These are phyloP conservation scores for Pteria penguin DNA, from an alignment of 2,888 invertebrate genomes.

Conservation along the genomic window DNA sequence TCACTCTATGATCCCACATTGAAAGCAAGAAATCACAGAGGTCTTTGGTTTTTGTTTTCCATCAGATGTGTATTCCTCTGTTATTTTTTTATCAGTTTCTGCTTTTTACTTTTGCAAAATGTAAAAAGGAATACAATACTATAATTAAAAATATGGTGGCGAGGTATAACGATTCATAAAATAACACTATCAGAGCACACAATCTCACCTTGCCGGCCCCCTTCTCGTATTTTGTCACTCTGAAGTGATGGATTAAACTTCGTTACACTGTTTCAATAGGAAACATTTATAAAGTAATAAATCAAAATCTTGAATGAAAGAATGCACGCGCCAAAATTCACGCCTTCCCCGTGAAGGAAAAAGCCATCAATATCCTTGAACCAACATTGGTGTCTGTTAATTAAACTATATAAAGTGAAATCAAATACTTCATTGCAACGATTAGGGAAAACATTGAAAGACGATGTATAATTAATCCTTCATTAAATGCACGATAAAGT, in stretches of 20 bases:
- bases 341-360: background rate
- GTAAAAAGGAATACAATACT: background rate
- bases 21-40: too few species aligned
- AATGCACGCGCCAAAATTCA: background rate
- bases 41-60: too few species aligned
- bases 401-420: constrained; percentile 21
- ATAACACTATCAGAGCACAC: background rate
- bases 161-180: background rate
- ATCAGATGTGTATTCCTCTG: too few species aligned
- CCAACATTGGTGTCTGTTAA: background rate
- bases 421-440: constrained; percentile 9
- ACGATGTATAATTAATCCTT: background rate
- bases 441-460: background rate
- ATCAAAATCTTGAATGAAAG: background rate
- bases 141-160: background rate
- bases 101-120: background rate
- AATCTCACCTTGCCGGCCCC: background rate
- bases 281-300: background rate
- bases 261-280: background rate
- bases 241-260: background rate
- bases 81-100: too few species aligned
- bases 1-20: too few species aligned
- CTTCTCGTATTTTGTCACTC: background rate
- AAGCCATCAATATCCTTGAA: background rate
- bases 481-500: background rate